phyloP scores from a whole-genome alignment of 1,140 invertebrate genomes.

The Meteorus sp. region DNA sequence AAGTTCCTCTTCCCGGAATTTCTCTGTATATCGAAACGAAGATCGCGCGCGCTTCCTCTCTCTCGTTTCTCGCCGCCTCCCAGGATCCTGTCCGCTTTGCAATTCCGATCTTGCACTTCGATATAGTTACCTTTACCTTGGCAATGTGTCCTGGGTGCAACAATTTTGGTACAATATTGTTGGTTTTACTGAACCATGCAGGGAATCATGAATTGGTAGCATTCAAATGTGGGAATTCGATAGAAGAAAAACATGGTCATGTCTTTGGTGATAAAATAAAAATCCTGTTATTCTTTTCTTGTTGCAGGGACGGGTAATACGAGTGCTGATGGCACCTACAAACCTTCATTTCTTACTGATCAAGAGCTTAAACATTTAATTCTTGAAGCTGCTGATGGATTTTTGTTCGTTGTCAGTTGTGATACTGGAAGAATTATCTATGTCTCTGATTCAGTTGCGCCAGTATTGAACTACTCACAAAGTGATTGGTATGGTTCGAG shows the following conservation, averaged over 20 bases:
- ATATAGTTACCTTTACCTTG: constrained; percentile 45
- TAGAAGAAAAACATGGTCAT: no score
- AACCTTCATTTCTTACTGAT: constrained; percentile 98
- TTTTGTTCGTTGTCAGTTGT: constrained; percentile 98
- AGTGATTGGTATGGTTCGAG: constrained; percentile 96
- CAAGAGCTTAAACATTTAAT: constrained; percentile 99
- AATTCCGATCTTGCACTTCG: constrained; percentile 59
- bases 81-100: constrained; percentile 54
- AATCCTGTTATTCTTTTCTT: constrained; percentile 29
- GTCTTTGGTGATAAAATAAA: not conserved
- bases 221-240: no score
- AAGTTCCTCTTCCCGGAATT: constrained; percentile 57
- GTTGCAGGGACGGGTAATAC: constrained; percentile 90
- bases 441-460: constrained; percentile 96
- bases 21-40: constrained; percentile 51
- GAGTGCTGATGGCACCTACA: constrained; percentile 90
- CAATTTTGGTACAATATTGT: constrained; percentile 44
- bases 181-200: no score
- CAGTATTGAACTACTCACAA: constrained; percentile 95
- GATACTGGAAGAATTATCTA: constrained; percentile 97
- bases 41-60: constrained; percentile 44
- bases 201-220: no score
- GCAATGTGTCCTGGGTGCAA: constrained; percentile 37
- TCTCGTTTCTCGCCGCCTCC: constrained; percentile 37
- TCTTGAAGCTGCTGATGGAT: constrained; percentile 98